Base-by-base conservation (phyloP, 1,140 invertebrate species). In the Panulirus ornatus region DNA sequence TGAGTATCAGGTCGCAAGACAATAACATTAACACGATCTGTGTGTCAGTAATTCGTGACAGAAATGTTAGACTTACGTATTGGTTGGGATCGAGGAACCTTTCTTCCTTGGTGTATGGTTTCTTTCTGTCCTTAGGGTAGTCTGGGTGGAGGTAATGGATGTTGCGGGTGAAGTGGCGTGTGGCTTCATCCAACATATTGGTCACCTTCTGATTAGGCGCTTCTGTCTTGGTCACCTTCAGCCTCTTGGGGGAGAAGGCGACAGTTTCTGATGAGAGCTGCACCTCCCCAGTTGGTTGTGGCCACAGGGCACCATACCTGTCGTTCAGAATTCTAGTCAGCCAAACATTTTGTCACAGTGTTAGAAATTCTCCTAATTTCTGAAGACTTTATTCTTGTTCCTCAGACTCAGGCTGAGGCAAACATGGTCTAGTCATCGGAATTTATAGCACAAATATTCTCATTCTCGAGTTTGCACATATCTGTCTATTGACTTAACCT, bases 111-210 rank as follows among this genome's bases (percentile, higher is more conserved):
- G 58, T 40, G 66, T 42, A 42, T 38, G 83, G 83, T 2, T 34
- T 84, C 75, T 87, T 87, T 16, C 16, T n/a, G 0, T 44, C 44
- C 19, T 63, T 27, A 22, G 75, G 84, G 75, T 11, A 87, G 1
- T 87, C 73, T 19, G 84, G 84, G 22, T 87, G 84, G 42, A 87
- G 73, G 84, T 63, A 87, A 47, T 87, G 84, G 27, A 87, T 9
- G 51, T 79, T 87, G 16, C 84, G 73, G 34, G 34, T 78, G 47
- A 76, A 78, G 51, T 78, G n/a, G 16, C 58, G 34, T 14, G 38
- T 38, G 9, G 84, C 84, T 40, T 78, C 75, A 11, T 87, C 73
- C 47, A 87, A 51, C 84, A 87, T 87, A 34, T 63, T 40, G 0
- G 73, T 19, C 44, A 87, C 84, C 44, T 78, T 27, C 34, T 51